Conservation (phyloP, 2,888 invertebrate genomes). For the Eupsilia transversa region DNA sequence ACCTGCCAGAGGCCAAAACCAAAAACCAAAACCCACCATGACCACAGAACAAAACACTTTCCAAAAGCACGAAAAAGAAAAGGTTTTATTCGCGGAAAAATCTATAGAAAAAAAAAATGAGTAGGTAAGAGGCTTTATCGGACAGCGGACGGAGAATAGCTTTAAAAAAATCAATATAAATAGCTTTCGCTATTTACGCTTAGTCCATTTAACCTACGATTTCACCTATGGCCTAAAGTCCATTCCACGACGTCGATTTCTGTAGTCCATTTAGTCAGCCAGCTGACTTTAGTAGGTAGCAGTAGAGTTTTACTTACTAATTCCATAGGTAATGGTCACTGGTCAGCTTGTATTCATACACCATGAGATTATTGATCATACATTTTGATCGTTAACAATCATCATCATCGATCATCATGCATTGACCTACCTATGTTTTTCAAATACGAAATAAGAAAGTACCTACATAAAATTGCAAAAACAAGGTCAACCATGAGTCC, state of each 20-base stretch:
- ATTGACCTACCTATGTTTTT: background rate
- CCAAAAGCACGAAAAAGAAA: background rate
- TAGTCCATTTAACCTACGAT: background rate
- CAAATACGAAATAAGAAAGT: too few relatives aligned
- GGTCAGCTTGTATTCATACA: background rate
- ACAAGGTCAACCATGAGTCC: slow-evolving; percentile 32
- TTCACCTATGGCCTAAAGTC: background rate
- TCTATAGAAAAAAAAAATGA: too few relatives aligned
- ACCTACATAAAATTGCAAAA: background rate
- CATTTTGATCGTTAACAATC: background rate
- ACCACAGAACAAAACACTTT: background rate
- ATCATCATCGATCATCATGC: background rate
- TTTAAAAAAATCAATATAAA: too few relatives aligned
- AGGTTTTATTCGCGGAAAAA: slow-evolving; percentile 6
- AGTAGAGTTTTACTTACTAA: too few relatives aligned
- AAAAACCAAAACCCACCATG: background rate
- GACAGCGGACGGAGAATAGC: too few relatives aligned
- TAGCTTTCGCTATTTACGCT: too few relatives aligned
- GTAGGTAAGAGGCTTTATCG: background rate
- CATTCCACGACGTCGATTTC: background rate
- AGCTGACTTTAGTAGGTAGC: too few relatives aligned
- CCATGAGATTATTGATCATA: background rate
- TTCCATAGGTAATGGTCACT: too few relatives aligned
- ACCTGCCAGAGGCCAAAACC: too few relatives aligned
- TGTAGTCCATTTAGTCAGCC: background rate